Base-by-base conservation (phyloP, 1,140 invertebrate species). In the Drosophila baimaii region DNA sequence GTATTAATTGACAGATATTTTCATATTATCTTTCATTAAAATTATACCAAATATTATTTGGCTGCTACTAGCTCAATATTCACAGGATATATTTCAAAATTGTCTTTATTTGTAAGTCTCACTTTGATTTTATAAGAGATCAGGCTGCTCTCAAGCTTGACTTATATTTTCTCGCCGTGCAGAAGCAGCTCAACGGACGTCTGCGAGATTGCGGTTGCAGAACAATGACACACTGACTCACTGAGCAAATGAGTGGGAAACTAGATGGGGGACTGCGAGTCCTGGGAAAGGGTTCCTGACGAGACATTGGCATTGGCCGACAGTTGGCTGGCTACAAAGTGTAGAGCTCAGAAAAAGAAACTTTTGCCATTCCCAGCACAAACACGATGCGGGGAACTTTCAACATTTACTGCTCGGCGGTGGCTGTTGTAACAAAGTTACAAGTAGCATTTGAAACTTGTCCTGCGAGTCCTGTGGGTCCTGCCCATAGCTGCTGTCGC, bases 381-480 rank as follows among this genome's bases (percentile, higher is more conserved):
- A 78, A 71, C 66, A 77, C 37, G 66, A 51, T 29, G 61, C 19
- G 62, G 37, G 73, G 19, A 86, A 81, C 55, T 79, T 77, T 81
- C 39, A 81, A 79, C 79, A 86, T 86, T 73, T 77, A 78, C 76
- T 41, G 46, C 35, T 62, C 10, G 51, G 55, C 15, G 43, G 55
- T 70, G 65, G 58, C 61, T 79, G 63, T 44, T 82, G 65, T 70
- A 77, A 75, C 64, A 88, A 88, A 88, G 84, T 89, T 88, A 88
- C 79, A 88, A 88, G 83, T 79, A 89, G 79, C 84, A 88, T 89
- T 88, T 80, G 84, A 88, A 88, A 88, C 57, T 89, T 89, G 84
- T 89, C 69, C 61, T 51, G 55, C 49, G 29, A 76, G 39, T 74
- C 51, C 51, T n/a, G 51, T 61, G 62, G 64, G 46, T 68, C 63